A percentile compares a stretch with the other conserved stretches of the same genome.
phyloP scores from a whole-genome alignment of 2,113 vertebrate species.

The Neogale vison region DNA sequence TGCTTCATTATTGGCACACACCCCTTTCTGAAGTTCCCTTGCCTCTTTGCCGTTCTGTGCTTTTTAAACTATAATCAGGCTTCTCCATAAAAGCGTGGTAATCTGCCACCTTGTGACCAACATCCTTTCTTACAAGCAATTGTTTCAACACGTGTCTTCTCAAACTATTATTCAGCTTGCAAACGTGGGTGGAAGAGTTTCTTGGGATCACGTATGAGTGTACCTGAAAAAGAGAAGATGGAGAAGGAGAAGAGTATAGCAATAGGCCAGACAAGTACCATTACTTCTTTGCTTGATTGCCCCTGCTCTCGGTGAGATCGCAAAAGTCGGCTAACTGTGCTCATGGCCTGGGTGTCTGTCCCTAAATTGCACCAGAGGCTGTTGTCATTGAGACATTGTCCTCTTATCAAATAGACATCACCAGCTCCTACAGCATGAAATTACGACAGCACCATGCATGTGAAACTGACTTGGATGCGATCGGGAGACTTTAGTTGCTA shows the following conservation, averaged over 20 bases:
- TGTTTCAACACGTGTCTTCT: not conserved
- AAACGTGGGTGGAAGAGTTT: not conserved
- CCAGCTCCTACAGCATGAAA: not conserved
- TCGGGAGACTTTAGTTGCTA: conserved; percentile 1
- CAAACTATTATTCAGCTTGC: not conserved
- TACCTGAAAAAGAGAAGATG: not conserved
- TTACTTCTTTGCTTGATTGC: not conserved
- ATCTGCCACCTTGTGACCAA: conserved; percentile 71
- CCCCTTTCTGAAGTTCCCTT: conserved; percentile 6
- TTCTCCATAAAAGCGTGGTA: not conserved
- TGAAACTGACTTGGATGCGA: conserved; percentile 19
- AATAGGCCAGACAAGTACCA: not conserved
- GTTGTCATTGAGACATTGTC: not conserved
- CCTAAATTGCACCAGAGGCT: not conserved
- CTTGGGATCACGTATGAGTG: not conserved
- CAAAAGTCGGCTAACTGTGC: not conserved
- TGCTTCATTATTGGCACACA: not conserved
- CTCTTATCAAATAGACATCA: not conserved
- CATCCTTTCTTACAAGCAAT: conserved; percentile 45
- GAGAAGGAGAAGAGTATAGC: not conserved
- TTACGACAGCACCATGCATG: not conserved
- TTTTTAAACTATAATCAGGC: conserved; percentile 43
- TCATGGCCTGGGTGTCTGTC: not conserved
- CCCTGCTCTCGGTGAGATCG: not conserved
- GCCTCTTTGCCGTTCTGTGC: not conserved